A percentile compares a stretch with the other conserved stretches of the same genome.
These are phyloP conservation scores for Camptogramma bilineatum DNA, from an alignment of 2,888 invertebrate genomes.

Conservation along the genomic window DNA sequence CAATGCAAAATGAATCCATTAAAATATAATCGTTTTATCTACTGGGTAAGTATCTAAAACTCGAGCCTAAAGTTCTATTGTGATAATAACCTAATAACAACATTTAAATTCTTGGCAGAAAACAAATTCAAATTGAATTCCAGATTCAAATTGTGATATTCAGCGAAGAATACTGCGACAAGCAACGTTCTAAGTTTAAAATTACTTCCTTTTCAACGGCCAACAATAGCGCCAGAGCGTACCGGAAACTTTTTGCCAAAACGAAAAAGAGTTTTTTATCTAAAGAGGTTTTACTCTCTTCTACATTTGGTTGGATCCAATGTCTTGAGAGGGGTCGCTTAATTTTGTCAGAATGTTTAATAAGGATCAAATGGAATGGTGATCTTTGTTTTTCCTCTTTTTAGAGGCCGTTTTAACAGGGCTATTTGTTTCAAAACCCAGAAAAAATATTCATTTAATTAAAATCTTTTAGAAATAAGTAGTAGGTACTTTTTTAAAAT, in stretches of 20 bases:
- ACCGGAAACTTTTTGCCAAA: slow-evolving; percentile 43
- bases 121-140: slow-evolving; percentile 24
- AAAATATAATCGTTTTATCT: too few relatives aligned
- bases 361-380: slow-evolving; percentile 18
- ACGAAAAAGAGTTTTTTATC: slow-evolving; percentile 41
- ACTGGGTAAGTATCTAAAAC: too few relatives aligned
- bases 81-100: not conserved
- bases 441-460: not conserved
- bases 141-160: slow-evolving; percentile 45
- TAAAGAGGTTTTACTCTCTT: slow-evolving; percentile 26
- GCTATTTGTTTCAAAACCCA: slow-evolving; percentile 14
- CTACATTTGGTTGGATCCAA: not conserved
- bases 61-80: not conserved
- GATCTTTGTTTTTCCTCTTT: slow-evolving; percentile 22
- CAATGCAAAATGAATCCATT: too few relatives aligned
- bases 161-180: slow-evolving; percentile 43
- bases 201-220: slow-evolving; percentile 63
- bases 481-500: too few relatives aligned
- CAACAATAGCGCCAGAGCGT: slow-evolving; percentile 50
- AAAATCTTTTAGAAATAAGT: not conserved
- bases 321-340: slow-evolving; percentile 29
- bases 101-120: slow-evolving; percentile 10
- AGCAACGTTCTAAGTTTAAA: slow-evolving; percentile 57
- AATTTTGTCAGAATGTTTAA: slow-evolving; percentile 25
- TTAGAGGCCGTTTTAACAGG: slow-evolving; percentile 5